Evolutionary conservation across 2,797 vertebrate species (phyloP).

Genomic region (Arnoldichthys spilopterus): DNA sequence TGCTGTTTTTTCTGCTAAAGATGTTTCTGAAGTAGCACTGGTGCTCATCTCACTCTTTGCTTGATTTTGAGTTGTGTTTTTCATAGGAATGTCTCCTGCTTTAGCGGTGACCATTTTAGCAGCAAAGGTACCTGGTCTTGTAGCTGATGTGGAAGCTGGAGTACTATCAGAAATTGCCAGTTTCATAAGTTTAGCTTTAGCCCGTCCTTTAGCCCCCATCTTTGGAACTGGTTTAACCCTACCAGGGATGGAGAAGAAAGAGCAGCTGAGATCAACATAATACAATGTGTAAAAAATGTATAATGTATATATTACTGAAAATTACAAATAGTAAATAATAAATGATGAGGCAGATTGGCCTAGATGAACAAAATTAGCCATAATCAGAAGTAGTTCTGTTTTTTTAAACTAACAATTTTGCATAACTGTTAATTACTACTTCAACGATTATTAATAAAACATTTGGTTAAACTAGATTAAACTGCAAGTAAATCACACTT

Average conservation of each 20-base stretch:
- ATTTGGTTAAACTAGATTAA: too few species aligned
- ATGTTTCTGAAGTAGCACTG: not conserved
- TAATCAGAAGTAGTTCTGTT: too few species aligned
- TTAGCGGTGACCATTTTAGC: not conserved
- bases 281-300: not conserved
- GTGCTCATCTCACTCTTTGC: slow-evolving; percentile 2
- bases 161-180: not conserved
- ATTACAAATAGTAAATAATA: too few species aligned
- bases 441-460: not conserved
- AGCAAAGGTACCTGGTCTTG: not conserved
- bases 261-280: not conserved
- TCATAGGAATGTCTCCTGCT: not conserved
- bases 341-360: too few species aligned
- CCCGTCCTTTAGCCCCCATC: slow-evolving; percentile 10
- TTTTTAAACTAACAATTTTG: too few species aligned
- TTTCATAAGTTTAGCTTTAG: slow-evolving; percentile 28
- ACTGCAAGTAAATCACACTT: too few species aligned
- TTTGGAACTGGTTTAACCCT: slow-evolving; percentile 51
- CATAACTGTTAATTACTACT: not conserved
- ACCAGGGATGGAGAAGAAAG: not conserved
- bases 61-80: not conserved
- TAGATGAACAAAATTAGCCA: too few species aligned
- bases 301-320: not conserved
- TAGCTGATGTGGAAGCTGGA: not conserved
- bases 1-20: not conserved